Base-by-base conservation (phyloP, 2,113 vertebrate species). In the Xiphophorus hellerii region DNA sequence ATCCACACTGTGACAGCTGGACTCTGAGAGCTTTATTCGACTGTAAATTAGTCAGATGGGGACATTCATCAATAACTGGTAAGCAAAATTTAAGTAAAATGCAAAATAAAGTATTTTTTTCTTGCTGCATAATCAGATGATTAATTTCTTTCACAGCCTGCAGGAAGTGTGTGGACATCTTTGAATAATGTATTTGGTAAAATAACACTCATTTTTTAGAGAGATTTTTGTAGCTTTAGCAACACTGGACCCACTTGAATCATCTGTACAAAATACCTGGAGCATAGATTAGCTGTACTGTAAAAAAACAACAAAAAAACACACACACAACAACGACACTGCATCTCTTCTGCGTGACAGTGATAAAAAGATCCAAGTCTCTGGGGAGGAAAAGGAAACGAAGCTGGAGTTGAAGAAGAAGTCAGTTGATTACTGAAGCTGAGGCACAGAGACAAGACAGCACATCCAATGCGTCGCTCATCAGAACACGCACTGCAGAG, bases 21-120 rank as follows among this genome's bases (percentile, higher is more conserved):
- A 62, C 82, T 86, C 74, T 68, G 68, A 82, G 78, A 37, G 82
- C 65, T 69, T 74, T 35, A 80, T 79, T 86, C 73, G 61, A 80
- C 76, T 73, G 82, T 62, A 80, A 83, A 88, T 74, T 65, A 82
- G 74, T 82, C 84, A 69, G 67, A 72, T 3, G 15, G 42, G 44
- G 44, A 69, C 71, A 73, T 84, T 83, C 62, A 80, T 84, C 67
- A 84, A 83, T 58, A 84, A 75, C 48, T 58, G 70, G 79, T 63
- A 37, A 39, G 64, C 64, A 39, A 66, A 66, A 39, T 58, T 20
- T n/a, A 66, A 39, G 25, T n/a, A 80, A 76, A 81, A 84, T 83
- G 70, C 58, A 66, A 63, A 81, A 83, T 74, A 25, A 80, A 69
- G 80, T 60, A 9, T 54, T 66, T 73, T 71, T 66, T 71, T 65